These are phyloP conservation scores for Aplysia californica DNA, from an alignment of 1,140 invertebrate species.

Conservation along the genomic window DNA sequence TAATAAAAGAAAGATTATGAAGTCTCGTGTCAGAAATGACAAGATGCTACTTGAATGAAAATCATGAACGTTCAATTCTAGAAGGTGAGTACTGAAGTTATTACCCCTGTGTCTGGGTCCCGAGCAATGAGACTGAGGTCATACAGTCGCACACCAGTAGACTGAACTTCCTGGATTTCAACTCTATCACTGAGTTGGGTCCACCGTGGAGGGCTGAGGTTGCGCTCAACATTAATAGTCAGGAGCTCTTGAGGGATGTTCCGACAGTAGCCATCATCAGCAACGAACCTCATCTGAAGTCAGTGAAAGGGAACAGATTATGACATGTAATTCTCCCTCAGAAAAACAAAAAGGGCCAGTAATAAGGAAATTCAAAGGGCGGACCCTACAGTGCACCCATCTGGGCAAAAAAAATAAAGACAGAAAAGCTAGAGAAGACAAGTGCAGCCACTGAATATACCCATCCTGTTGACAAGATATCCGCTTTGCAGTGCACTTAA, in stretches of 20 bases:
- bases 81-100: too few species aligned
- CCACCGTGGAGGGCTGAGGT: conserved; percentile 9
- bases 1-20: too few species aligned
- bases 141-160: conserved; percentile 30
- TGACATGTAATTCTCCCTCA: not conserved
- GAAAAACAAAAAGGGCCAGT: not conserved
- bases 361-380: not conserved
- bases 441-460: too few species aligned
- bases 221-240: not conserved
- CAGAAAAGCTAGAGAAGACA: too few species aligned
- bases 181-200: not conserved
- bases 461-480: too few species aligned
- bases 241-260: not conserved
- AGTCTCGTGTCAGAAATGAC: too few species aligned
- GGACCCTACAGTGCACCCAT: too few species aligned
- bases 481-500: too few species aligned
- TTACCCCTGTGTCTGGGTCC: conserved; percentile 27
- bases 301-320: conserved; percentile 1
- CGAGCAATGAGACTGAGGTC: conserved; percentile 19
- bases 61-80: too few species aligned
- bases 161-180: conserved; percentile 15
- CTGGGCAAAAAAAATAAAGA: too few species aligned
- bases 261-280: conserved; percentile 29
- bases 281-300: conserved; percentile 34
- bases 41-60: too few species aligned